Evolutionary conservation across 1,140 invertebrate genomes (phyloP), one percentile per base, ranked within the genome.

Genomic region (Papilio helenus): DNA sequence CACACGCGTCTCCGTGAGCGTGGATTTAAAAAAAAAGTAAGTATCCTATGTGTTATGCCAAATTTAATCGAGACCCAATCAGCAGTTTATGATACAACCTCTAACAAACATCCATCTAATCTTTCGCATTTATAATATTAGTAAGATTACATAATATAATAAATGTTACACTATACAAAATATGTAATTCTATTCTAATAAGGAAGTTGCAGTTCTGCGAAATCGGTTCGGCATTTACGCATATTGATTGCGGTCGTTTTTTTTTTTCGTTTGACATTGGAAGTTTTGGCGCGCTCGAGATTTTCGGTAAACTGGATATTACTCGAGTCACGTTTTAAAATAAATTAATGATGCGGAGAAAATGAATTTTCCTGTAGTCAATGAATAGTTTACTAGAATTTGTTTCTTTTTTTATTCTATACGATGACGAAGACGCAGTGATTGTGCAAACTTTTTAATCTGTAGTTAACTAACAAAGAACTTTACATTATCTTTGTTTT

Each of bases 211-310:
- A 29, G 29, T 77, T 77, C 76, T 23, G 39, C 34, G 76, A 65
- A 77, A n/a, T 77, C 9, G 76, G 42, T 58, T 65, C n/a, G 76
- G 55, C 65, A 77, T 65, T 77, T 42, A 39, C 55, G n/a, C 55
- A 29, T 20, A n/a, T 39, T 65, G 58, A 77, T 39, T 18, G 76
- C 51, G 34, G 55, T 55, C 34, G 26, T 77, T 65, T 77, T 77
- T 77, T 74, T 46, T 76, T 77, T 65, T 44, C 39, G n/a, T 77
- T 77, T 61, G 76, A 77, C 76, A 77, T 65, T 65, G 61, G 14
- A 14, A 16, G 14, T 65, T 65, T 65, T 77, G 76, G 76, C 34
- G 55, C 76, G 55, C 18, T 14, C n/a, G 51, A 42, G 72, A 49
- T 77, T 49, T 58, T 39, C 55, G 34, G 34, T 55, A 61, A 77